These are phyloP conservation scores for Bembecia ichneumoniformis DNA, from an alignment of 2,888 invertebrate species.

Conservation along the genomic window DNA sequence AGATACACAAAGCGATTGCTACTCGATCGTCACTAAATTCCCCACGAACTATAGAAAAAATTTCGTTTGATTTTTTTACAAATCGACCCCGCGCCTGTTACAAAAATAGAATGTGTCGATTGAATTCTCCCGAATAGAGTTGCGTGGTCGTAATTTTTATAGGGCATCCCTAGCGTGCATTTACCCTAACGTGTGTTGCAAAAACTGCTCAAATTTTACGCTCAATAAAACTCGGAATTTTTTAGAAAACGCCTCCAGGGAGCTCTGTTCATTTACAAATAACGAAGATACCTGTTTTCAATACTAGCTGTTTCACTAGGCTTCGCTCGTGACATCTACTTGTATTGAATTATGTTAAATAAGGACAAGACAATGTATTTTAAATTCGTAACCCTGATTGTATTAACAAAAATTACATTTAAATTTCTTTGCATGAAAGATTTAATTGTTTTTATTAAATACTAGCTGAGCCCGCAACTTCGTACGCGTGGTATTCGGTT, in stretches of 20 bases:
- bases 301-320: too few relatives aligned
- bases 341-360: too few relatives aligned
- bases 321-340: too few relatives aligned
- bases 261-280: too few relatives aligned
- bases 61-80: slow-evolving; percentile 29
- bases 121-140: slow-evolving; percentile 34
- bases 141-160: slow-evolving; percentile 44
- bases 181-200: slow-evolving; percentile 16
- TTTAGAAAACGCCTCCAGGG: background rate
- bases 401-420: too few relatives aligned
- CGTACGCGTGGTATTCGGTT: too few relatives aligned
- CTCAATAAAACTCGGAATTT: slow-evolving; percentile 9
- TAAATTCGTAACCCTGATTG: too few relatives aligned
- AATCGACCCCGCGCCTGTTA: slow-evolving; percentile 32
- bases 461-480: too few relatives aligned
- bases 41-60: slow-evolving; percentile 15
- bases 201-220: slow-evolving; percentile 7
- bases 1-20: background rate
- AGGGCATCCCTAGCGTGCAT: slow-evolving; percentile 32
- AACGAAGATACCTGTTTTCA: too few relatives aligned
- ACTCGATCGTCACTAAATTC: background rate
- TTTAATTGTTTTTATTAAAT: too few relatives aligned
- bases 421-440: too few relatives aligned
- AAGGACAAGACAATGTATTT: too few relatives aligned
- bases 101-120: slow-evolving; percentile 36